phyloP scores from a whole-genome alignment of 2,797 vertebrate genomes.

The Anniella stebbinsi region DNA sequence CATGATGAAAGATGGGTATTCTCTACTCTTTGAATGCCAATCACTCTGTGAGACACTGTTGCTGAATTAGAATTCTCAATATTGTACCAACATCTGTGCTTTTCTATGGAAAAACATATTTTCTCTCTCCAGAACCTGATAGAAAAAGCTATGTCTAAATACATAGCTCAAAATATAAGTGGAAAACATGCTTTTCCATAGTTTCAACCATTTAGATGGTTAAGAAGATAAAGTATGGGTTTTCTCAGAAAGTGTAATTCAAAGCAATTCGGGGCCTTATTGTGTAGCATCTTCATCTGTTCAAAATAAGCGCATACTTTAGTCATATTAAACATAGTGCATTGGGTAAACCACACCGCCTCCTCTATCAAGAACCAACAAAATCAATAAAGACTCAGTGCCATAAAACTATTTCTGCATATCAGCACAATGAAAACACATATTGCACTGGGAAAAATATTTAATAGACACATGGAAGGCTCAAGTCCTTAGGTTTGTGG shows the following conservation, averaged over 20 bases:
- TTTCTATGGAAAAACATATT: constrained; percentile 33
- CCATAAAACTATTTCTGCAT: constrained; percentile 33
- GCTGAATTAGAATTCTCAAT: constrained; percentile 33
- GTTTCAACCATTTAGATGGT: neutral
- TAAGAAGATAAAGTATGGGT: constrained; percentile 21
- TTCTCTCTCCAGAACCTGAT: constrained; percentile 33
- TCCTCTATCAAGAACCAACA: constrained; percentile 55
- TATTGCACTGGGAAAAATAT: constrained; percentile 51
- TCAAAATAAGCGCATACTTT: constrained; percentile 32
- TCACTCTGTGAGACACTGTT: constrained; percentile 26
- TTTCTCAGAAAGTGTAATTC: constrained; percentile 41
- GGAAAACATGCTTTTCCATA: constrained; percentile 8
- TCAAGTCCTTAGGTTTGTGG: constrained; percentile 43
- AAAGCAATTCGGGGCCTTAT: neutral
- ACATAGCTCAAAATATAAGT: constrained; percentile 10
- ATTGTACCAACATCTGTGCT: constrained; percentile 18
- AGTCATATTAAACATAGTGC: neutral
- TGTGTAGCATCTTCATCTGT: constrained; percentile 26
- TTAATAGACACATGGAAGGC: constrained; percentile 36
- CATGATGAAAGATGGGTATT: constrained; percentile 53
- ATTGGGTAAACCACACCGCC: neutral
- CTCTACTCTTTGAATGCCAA: constrained; percentile 58
- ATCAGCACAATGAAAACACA: constrained; percentile 35
- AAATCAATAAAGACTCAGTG: constrained; percentile 23
- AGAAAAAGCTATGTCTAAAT: constrained; percentile 41